Evolutionary conservation across 2,888 invertebrate genomes (phyloP), one percentile per base, ranked within the genome.

Genomic region (Operophtera brumata): DNA sequence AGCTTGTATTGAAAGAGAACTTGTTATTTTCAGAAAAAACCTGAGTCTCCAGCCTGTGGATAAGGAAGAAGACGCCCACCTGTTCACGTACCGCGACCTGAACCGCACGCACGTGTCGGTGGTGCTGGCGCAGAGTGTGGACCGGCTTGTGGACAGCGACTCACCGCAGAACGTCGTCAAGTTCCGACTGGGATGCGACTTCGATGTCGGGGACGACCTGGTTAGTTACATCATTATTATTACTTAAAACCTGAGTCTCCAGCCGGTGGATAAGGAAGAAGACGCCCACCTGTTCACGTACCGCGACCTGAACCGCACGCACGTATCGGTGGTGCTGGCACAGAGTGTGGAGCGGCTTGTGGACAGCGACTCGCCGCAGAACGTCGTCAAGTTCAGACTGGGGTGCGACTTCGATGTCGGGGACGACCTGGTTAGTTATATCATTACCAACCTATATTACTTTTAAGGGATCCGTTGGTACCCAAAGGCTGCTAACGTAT

Each of bases 101-200:
- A 96, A 96, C 84, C 85, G 92, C 13, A 95, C 96, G 0, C 94
- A 94, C 61, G 93, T 97, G 60, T 93, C 96, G 4, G 91, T 97
- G 46, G 90, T 94, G 50, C 83, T 97, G 58, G 94, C 95, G 0
- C 93, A 94, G 80, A 94, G 95, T 1, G 85, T 97, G 62, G 96
- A 96, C 71, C 92, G 94, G 47, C 87, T 96, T 40, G 96, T 96
- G 14, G 96, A 97, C 87, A 92, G 93, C 13, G 95, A 95, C 73
- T 91, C 92, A 46, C 96, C 96, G 0, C 93, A 94, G 77, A 96
- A 96, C 81, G 92, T 96, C 43, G 91, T 96, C 57, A 96, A 96
- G 86, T 96, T 96, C 82, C 91, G 95, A 39, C 91, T 96, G 30
- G 93, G 94, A 37, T 96, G 96, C 72, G 94, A 94, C 74, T 93